A percentile compares a stretch with the other conserved stretches of the same genome.
Evolutionary conservation across 1,140 invertebrate species (phyloP).

Genomic region (Ceratoteleas bidentatus): DNA sequence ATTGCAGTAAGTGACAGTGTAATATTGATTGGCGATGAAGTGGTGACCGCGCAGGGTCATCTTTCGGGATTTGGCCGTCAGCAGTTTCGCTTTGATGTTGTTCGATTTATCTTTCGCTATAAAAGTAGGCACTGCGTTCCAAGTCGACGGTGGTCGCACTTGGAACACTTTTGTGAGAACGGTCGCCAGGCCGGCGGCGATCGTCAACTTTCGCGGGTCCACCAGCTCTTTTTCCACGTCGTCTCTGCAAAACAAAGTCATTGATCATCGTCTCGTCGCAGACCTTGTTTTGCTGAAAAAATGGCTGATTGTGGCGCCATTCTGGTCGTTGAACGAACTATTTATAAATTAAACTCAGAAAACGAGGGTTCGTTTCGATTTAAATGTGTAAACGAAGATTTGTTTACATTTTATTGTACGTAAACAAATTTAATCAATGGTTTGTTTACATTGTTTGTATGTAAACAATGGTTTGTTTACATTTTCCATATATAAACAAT

Average conservation of each 20-base stretch:
- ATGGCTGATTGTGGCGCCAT: no score
- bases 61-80: constrained; percentile 89
- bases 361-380: no score
- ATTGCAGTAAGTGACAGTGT: constrained; percentile 94
- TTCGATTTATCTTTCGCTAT: constrained; percentile 91
- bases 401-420: no score
- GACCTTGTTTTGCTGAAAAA: no score
- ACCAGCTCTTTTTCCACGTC: constrained; percentile 87
- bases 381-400: no score
- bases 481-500: no score
- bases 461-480: no score
- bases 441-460: no score
- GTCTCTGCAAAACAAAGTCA: constrained; percentile 75
- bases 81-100: constrained; percentile 85
- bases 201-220: constrained; percentile 86
- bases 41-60: constrained; percentile 93
- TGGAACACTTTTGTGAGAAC: constrained; percentile 88
- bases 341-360: no score
- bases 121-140: constrained; percentile 88
- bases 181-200: constrained; percentile 89
- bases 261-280: no score
- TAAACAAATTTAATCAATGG: no score
- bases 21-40: constrained; percentile 93
- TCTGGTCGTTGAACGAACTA: no score
- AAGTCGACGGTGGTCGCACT: constrained; percentile 82